These are phyloP conservation scores for Mormyrus hasselquistii DNA, from an alignment of 2,797 vertebrate genomes.

Conservation along the genomic window DNA sequence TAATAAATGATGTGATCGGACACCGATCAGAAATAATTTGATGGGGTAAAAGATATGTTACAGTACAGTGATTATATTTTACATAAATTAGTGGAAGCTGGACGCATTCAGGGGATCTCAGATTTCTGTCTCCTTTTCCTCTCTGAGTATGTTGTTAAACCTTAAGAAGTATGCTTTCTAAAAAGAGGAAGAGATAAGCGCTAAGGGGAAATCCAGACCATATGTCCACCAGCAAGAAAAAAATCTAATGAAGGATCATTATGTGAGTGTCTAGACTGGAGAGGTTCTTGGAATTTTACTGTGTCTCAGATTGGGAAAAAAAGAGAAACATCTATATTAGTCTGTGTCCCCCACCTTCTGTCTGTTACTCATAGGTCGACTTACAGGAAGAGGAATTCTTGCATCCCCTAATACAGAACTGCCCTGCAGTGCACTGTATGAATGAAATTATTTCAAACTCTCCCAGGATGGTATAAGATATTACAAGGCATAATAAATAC, in stretches of 20 bases:
- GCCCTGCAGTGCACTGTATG: neutral
- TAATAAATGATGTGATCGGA: neutral
- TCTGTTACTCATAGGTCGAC: constrained; percentile 12
- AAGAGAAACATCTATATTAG: constrained; percentile 13
- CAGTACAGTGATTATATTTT: neutral
- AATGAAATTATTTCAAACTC: constrained; percentile 10
- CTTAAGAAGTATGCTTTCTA: neutral
- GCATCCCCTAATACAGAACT: neutral
- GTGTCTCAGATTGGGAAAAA: constrained; percentile 12
- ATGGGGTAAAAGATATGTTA: neutral
- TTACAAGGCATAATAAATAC: neutral
- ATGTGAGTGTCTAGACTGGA: constrained; percentile 1
- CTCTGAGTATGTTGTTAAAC: neutral
- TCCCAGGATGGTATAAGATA: neutral
- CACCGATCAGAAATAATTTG: neutral
- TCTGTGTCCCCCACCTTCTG: neutral
- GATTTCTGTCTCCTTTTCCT: neutral
- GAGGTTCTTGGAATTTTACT: constrained; percentile 13
- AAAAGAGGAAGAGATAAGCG: neutral
- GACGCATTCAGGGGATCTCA: neutral
- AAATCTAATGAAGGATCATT: constrained; percentile 3
- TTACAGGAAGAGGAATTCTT: constrained; percentile 15
- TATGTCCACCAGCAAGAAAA: neutral
- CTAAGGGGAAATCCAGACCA: neutral
- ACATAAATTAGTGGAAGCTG: neutral